These are phyloP conservation scores for Cryptophagus acutangulus DNA, from an alignment of 2,888 invertebrate species.

Conservation along the genomic window DNA sequence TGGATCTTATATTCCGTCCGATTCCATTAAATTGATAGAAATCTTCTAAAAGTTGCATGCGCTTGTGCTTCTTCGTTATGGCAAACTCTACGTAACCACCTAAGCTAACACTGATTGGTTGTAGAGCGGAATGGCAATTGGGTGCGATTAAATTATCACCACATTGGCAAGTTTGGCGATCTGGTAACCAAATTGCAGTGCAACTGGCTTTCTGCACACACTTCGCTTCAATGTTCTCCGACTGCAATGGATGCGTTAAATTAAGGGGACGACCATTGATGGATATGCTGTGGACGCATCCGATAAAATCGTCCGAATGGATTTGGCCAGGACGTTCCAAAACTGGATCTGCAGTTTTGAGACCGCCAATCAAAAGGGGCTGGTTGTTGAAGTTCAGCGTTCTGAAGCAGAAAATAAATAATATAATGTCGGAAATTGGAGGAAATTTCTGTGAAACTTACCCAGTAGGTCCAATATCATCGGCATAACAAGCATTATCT, in stretches of 20 bases:
- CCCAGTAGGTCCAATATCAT: slow-evolving; percentile 85
- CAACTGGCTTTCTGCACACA: slow-evolving; percentile 73
- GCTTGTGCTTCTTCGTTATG: slow-evolving; percentile 76
- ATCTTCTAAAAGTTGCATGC: slow-evolving; percentile 80
- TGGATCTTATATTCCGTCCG: slow-evolving; percentile 52
- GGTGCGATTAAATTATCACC: slow-evolving; percentile 67
- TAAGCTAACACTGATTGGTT: slow-evolving; percentile 72
- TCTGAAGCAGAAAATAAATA: slow-evolving; percentile 52
- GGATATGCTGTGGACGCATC: slow-evolving; percentile 86
- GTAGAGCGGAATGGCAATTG: slow-evolving; percentile 72
- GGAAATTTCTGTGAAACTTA: slow-evolving; percentile 49
- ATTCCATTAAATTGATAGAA: slow-evolving; percentile 69
- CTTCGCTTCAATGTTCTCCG: slow-evolving; percentile 67
- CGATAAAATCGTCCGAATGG: slow-evolving; percentile 87
- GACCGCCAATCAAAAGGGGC: slow-evolving; percentile 78
- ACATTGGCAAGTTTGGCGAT: slow-evolving; percentile 79
- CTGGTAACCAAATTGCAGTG: slow-evolving; percentile 52
- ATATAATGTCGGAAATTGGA: not conserved
- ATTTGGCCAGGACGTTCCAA: slow-evolving; percentile 86
- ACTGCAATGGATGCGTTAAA: slow-evolving; percentile 69
- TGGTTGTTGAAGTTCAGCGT: slow-evolving; percentile 89
- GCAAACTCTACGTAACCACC: slow-evolving; percentile 74
- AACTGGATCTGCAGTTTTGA: slow-evolving; percentile 78
- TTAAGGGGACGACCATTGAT: slow-evolving; percentile 82
- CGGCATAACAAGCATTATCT: slow-evolving; percentile 75